phyloP scores from a whole-genome alignment of 1,140 invertebrate species.

The Sycophila sp. region DNA sequence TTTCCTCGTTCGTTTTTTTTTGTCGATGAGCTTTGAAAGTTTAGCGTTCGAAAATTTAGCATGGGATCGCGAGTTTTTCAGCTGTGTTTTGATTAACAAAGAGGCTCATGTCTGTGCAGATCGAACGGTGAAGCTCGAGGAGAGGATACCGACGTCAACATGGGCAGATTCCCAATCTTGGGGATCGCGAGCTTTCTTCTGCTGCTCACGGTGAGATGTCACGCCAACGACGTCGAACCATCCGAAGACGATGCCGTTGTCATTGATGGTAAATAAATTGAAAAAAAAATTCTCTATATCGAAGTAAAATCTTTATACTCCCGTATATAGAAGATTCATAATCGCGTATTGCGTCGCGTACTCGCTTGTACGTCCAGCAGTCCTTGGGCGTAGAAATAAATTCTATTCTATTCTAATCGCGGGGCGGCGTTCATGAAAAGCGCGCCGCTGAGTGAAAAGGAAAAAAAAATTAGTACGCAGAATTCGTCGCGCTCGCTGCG shows the following conservation, averaged over 20 bases:
- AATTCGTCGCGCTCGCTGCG: too few relatives aligned
- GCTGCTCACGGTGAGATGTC: not conserved
- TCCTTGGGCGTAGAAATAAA: too few relatives aligned
- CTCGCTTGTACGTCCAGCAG: too few relatives aligned
- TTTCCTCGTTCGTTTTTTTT: not conserved
- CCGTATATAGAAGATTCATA: too few relatives aligned
- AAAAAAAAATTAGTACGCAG: too few relatives aligned
- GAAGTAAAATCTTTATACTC: too few relatives aligned
- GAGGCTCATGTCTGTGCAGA: not conserved
- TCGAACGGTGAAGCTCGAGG: not conserved
- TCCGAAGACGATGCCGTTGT: constrained; percentile 45
- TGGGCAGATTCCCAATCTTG: not conserved
- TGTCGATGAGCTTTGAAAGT: not conserved
- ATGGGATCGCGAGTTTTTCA: too few relatives aligned
- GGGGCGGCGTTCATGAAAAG: too few relatives aligned
- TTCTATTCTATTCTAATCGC: too few relatives aligned
- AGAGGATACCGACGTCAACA: not conserved
- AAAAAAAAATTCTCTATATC: not conserved
- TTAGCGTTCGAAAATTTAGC: not conserved
- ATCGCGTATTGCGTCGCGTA: too few relatives aligned
- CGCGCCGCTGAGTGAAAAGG: too few relatives aligned
- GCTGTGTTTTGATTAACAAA: too few relatives aligned
- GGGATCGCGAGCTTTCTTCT: constrained; percentile 11
- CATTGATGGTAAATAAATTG: constrained; percentile 51
- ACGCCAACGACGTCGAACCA: not conserved